Conservation (phyloP, 2,888 invertebrate species). For the Crematogaster levior region DNA sequence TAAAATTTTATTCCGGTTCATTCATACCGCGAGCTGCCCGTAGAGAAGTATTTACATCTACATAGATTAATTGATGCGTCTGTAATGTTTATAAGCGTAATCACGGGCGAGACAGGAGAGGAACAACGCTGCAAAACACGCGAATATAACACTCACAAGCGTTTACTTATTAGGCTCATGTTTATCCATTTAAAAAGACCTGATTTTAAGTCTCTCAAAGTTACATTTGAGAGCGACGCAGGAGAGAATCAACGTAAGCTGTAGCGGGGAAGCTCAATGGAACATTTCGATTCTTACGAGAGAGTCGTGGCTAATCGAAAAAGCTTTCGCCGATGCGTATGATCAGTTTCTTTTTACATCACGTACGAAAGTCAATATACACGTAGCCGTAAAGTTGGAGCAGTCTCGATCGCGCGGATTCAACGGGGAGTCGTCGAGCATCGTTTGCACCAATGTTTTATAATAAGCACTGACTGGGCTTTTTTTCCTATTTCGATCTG, state of each 20-base stretch:
- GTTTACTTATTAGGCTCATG: slow-evolving; percentile 68
- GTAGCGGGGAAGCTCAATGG: slow-evolving; percentile 25
- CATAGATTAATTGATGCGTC: slow-evolving; percentile 66
- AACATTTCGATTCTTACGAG: slow-evolving; percentile 11
- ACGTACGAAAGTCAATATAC: slow-evolving; percentile 67
- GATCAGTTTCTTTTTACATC: slow-evolving; percentile 63
- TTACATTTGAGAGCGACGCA: slow-evolving; percentile 57
- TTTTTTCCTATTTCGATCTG: slow-evolving; percentile 50
- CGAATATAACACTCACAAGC: slow-evolving; percentile 61
- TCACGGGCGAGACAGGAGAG: slow-evolving; percentile 60
- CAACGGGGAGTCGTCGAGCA: slow-evolving; percentile 55
- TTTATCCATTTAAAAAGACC: slow-evolving; percentile 41
- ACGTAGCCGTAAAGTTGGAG: slow-evolving; percentile 39
- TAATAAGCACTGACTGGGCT: slow-evolving; percentile 65
- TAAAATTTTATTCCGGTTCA: slow-evolving; percentile 77
- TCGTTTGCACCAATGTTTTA: slow-evolving; percentile 70
- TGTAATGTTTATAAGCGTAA: slow-evolving; percentile 63
- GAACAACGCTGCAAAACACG: slow-evolving; percentile 34
- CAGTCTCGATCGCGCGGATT: slow-evolving; percentile 33
- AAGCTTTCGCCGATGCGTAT: slow-evolving; percentile 42
- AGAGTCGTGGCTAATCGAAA: slow-evolving; percentile 28
- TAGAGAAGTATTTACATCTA: slow-evolving; percentile 65
- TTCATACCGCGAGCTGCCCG: slow-evolving; percentile 72
- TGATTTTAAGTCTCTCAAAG: slow-evolving; percentile 51
- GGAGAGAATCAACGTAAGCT: slow-evolving; percentile 22